These are phyloP conservation scores for Watsonalla binaria DNA, from an alignment of 2,888 invertebrate species.

Conservation along the genomic window DNA sequence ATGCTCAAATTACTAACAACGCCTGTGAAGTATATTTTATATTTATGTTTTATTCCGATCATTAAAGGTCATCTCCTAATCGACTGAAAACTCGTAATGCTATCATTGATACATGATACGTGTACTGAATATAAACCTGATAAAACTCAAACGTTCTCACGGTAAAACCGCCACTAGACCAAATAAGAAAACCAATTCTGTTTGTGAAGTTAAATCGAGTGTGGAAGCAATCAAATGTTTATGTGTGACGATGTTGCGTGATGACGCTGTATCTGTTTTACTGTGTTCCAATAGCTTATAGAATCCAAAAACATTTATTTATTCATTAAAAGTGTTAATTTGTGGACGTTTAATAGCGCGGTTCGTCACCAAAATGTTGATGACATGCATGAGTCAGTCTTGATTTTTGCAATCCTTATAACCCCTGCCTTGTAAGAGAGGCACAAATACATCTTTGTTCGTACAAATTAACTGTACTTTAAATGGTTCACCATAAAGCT, in stretches of 20 bases:
- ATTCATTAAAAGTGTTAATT: too few relatives aligned
- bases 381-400: not conserved
- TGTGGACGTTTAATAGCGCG: too few relatives aligned
- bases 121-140: not conserved
- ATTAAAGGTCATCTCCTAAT: not conserved
- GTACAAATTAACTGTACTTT: not conserved
- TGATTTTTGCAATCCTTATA: too few relatives aligned
- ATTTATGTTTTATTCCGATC: constrained; percentile 5
- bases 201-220: constrained; percentile 28
- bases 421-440: not conserved
- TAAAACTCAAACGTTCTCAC: constrained; percentile 25
- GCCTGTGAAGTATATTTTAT: not conserved
- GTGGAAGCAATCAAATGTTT: constrained; percentile 20
- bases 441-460: not conserved
- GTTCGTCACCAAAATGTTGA: not conserved
- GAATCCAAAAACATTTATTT: not conserved
- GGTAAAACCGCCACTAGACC: constrained; percentile 16
- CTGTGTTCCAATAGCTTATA: not conserved
- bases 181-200: constrained; percentile 16
- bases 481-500: not conserved
- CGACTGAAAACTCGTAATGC: not conserved
- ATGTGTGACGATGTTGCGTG: constrained; percentile 26
- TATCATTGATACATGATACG: not conserved
- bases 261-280: not conserved
- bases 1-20: not conserved